Base-by-base conservation (phyloP, 2,888 invertebrate species). In the Iselma pallidipennis region DNA sequence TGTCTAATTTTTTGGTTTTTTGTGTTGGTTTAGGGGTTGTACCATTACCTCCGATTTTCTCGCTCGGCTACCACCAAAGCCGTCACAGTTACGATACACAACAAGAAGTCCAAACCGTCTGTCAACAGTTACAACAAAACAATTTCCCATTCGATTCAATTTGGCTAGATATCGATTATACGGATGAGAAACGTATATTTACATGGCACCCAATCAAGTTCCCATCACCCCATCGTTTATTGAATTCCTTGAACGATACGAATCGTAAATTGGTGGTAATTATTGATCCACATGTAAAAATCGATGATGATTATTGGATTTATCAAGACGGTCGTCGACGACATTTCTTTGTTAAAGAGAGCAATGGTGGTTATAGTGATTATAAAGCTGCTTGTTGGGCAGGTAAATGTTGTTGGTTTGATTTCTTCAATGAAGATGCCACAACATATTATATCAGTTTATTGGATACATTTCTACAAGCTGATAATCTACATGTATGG, bases 141-240 rank as follows among this genome's bases (percentile, higher is more conserved):
- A 94, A 98, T 80, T 89, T 99, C 33, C 98, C 99, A 1, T 85
- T 93, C 81, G 99, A 99, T 81, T 93, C 92, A 0, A 88, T 98
- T 79, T 99, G 99, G 99, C 85, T 99, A 31, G 99, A 99, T 81
- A 97, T 99, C 79, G 98, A 99, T 79, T 95, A 99, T 79, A 98
- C 98, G 0, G 94, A 98, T 79, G 87, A 88, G 53, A 97, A 97
- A 37, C 67, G 63, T 49, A 73, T 70, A 59, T 76, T 99, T 82
- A 98, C 98, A 0, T 99, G 98, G 98, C 96, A 98, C 79, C 80
- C 85, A 0, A 85, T 88, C 56, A 95, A 94, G 79, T 99, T 98
- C 82, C 83, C 91, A 0, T 85, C 92, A 73, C 71, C 71, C 3
- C 45, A 56, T 7, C 1, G n/a, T 4, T 14, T 57, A n/a, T 92